Evolutionary conservation across 2,113 vertebrate genomes (phyloP), one percentile per base, ranked within the genome.

Genomic region (Thymallus thymallus): DNA sequence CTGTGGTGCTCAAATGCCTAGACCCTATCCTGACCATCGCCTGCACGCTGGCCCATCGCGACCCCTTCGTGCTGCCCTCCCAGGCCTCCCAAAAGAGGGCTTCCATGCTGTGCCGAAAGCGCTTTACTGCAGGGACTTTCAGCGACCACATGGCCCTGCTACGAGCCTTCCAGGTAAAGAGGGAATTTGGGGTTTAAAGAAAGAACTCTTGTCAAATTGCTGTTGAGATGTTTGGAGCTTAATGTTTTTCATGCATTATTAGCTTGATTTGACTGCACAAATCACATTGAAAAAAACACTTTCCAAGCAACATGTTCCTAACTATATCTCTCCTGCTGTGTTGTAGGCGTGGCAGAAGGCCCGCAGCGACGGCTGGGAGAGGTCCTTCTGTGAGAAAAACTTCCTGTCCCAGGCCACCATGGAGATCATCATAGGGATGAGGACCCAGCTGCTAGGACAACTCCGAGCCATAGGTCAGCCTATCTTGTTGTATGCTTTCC

Each of bases 81-180:
- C 91, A 96, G 85, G 92, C 95, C 61, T 93, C 94, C n/a, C 95
- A 96, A 6, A 98, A 95, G 82, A 93, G 89, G 62, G 93, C 94
- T 16, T 94, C 95, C 46, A 92, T 98, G 88, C 88, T 95, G 26
- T 94, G 94, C 55, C 93, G 96, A 79, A 96, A 93, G 24, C 91
- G 90, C 9, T 98, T 98, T 61, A 80, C 95, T 13, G 94, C 95
- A 0, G 94, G 89, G 75, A 94, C 95, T 0, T 97, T 95, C 85
- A 99, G 98, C 56, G 98, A 99, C 83, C 98, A 99, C 83, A 97
- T 99, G 96, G 96, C 95, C 1, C 92, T 99, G 72, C 95, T 99
- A 45, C 91, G 96, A 82, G 95, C 95, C 55, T 99, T 99, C 63
- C 98, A 99, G 96, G 97, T 99, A 87, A 23, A n/a, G 6, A 3